Base-by-base conservation (phyloP, 2,113 vertebrate genomes). In the Mus spicilegus region DNA sequence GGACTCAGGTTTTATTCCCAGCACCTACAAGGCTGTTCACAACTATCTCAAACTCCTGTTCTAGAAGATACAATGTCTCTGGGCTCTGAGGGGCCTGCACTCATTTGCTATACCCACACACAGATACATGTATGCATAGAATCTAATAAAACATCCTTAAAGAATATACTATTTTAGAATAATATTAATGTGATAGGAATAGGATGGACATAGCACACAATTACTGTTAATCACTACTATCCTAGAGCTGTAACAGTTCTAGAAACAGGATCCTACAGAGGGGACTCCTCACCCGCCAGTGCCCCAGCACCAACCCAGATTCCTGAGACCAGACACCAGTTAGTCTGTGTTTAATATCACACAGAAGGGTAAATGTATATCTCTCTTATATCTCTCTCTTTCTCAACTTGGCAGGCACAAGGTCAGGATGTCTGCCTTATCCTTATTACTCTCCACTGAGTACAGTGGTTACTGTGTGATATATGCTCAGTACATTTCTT, bases 401-500 rank as follows among this genome's bases (percentile, higher is more conserved):
- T 49, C 36, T 11, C 73, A 65, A 61, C 24, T 5, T 13, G 6
- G 61, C 70, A 95, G 33, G 3, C 26, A 69, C 54, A 28, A 93
- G 75, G 12, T 12, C 93, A 73, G 56, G 36, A 78, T 51, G 28
- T 81, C 36, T 58, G 28, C 73, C 3, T 75, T 85, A 85, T 58
- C 33, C 20, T 81, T 70, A 33, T 6, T 54, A 72, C 69, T 73
- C 36, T 82, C 1, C 39, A 72, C 51, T n/a, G 54, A 58, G 3
- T 19, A 86, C 11, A 80, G 36, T 70, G 30, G 22, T 16, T 86
- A 14, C n/a, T 0, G 2, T 78, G 42, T 91, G 33, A 36, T 19
- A 86, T 11, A 89, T 70, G n/a, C 39, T 30, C 61, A 72, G 46
- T 96, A 77, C 76, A 77, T 93, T 70, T 87, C n/a, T 92, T 58